Base-by-base conservation (phyloP, 2,888 invertebrate genomes). In the Acleris sparsana region DNA sequence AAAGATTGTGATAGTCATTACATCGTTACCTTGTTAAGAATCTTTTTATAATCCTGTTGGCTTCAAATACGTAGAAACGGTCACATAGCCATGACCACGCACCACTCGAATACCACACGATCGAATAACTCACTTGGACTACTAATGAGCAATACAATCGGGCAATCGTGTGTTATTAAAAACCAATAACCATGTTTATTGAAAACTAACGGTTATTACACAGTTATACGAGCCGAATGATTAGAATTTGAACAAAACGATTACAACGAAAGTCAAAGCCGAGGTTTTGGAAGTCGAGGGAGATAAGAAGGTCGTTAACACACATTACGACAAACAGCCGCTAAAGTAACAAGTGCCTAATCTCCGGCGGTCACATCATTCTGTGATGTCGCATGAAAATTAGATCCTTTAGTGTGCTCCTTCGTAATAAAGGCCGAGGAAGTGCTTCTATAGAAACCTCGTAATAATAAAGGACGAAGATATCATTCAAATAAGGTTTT, bases 371-470 rank as follows among this genome's bases (percentile, higher is more conserved):
- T 82, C 77, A 78, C 79, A 84, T 82, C 78, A 81, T 75, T 79
- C 78, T 79, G 84, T 82, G 78, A 82, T 83, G 82, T 84, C 77
- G 80, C 82, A 81, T 85, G 85, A 85, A 84, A 86, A 84, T 84
- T 80, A 82, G 78, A 80, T 81, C 77, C 63, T 70, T 63, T 49
- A 68, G 59, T 68, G 65, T 25, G 62, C 57, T 65, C 66, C 58
- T 64, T 39, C 68, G 70, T 69, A 60, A 70, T 65, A 65, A 56
- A 65, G 55, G 20, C 55, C 25, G 73, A 70, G 73, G 70, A 78
- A 78, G 74, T 79, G 49, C 18, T 55, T 60, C 59, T 44, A 60
- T 68, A 64, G 64, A 53, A 63, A 67, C 53, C 62, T 64, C 56
- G 68, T 67, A 52, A 68, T 60, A 68, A 59, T 55, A 60, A 59